These are phyloP conservation scores for Heptranchias perlo DNA, from an alignment of 2,113 vertebrate genomes.

Conservation along the genomic window DNA sequence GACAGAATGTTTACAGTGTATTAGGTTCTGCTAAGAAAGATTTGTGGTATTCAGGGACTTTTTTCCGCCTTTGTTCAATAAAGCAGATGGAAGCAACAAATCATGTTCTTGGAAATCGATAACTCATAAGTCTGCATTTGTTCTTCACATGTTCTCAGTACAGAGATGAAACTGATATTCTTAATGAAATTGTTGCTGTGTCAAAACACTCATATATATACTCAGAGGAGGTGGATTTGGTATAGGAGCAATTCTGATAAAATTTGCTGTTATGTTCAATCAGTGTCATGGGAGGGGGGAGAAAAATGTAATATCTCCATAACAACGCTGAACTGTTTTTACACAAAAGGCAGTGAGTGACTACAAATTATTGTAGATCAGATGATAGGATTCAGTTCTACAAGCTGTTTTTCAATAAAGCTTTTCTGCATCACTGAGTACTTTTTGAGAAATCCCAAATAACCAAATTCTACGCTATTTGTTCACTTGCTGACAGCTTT, in stretches of 20 bases:
- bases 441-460: neutral
- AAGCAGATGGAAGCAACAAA: slow-evolving; percentile 32
- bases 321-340: neutral
- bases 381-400: neutral
- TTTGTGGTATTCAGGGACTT: neutral
- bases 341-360: neutral
- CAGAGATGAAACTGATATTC: slow-evolving; percentile 30
- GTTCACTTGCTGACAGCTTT: neutral
- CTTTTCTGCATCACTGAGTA: neutral
- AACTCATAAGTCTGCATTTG: slow-evolving; percentile 35
- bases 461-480: neutral
- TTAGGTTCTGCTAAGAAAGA: neutral
- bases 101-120: slow-evolving; percentile 31
- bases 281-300: neutral
- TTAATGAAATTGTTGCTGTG: slow-evolving; percentile 36
- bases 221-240: neutral
- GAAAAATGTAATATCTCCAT: neutral
- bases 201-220: slow-evolving; percentile 5
- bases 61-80: neutral
- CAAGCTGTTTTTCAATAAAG: neutral
- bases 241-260: slow-evolving; percentile 24
- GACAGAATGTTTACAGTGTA: neutral
- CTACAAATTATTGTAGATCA: slow-evolving; percentile 1
- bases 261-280: neutral
- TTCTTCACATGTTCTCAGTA: slow-evolving; percentile 27